A percentile compares a stretch with the other conserved stretches of the same genome.
phyloP scores from a whole-genome alignment of 2,888 invertebrate genomes.

The Poecilobothrus nobilitatus region DNA sequence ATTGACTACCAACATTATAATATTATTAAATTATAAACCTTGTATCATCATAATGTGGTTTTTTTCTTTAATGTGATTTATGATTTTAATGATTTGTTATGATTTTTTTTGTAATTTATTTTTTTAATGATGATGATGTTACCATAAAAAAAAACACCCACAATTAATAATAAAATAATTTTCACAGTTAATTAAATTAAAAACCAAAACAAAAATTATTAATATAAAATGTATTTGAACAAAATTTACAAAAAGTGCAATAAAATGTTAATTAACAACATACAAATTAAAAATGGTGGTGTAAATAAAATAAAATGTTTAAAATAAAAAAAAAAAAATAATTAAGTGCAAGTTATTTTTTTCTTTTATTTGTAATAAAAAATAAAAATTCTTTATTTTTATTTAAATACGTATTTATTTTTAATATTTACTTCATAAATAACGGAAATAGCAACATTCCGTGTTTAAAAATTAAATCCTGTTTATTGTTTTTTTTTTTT shows the following conservation, averaged over 20 bases:
- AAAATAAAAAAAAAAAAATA: too few species aligned
- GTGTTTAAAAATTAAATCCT: neutral
- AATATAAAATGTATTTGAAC: conserved; percentile 17
- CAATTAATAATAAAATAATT: neutral
- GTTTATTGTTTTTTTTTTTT: neutral
- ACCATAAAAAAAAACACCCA: neutral
- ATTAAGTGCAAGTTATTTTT: too few species aligned
- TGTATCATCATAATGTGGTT: too few species aligned
- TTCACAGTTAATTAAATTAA: conserved; percentile 3
- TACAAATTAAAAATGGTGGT: neutral
- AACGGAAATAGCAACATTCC: conserved; percentile 28
- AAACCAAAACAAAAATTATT: conserved; percentile 10
- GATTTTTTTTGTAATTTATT: neutral
- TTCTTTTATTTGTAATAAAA: too few species aligned
- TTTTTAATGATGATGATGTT: too few species aligned
- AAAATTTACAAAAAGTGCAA: conserved; percentile 13
- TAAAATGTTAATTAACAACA: neutral
- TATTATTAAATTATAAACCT: neutral
- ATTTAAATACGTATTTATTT: neutral
- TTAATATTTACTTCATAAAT: conserved; percentile 26
- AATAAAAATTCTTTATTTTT: too few species aligned
- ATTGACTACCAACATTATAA: conserved; percentile 1
- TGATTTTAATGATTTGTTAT: neutral
- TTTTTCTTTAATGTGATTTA: neutral
- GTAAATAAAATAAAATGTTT: neutral